Evolutionary conservation across 2,888 invertebrate species (phyloP), one percentile per base, ranked within the genome.

Genomic region (Epiblema foenella): DNA sequence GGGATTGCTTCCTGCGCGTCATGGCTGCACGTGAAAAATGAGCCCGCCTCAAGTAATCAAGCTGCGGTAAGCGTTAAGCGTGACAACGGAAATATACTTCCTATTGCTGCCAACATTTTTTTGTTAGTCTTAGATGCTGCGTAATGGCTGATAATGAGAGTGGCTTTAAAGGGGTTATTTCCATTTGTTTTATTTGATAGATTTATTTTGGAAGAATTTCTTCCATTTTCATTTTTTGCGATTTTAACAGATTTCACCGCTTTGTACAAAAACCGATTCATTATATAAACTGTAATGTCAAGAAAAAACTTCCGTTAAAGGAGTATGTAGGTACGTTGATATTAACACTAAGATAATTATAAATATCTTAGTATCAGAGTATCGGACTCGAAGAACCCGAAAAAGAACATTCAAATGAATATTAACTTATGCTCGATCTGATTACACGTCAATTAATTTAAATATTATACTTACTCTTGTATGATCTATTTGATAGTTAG

Each of bases 1-100:
- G 90, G 58, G 96, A 96, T 82, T 95, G 95, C 90, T 95, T 96
- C 85, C 96, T 94, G 85, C 83, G 84, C 83, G 79, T 83, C 81
- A 85, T 78, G 77, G 83, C 86, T 89, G 83, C 83, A 83, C 80
- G 85, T 87, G 81, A 87, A 84, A 84, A 83, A 80, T 81, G 79
- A 78, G 78, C 77, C 75, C 68, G 51, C 56, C 57, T 42, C 42
- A 66, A 57, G 46, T 17, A 46, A 18, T 18, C 56, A 46, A 66
- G 46, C 65, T 54, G 64, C 52, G 64, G 17, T 54, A 64, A 54
- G 64, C 37, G 64, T 5, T 20, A 54, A 62, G 62, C 62, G 11
- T 33, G 62, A 62, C 33, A 62, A 49, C 10, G 29, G 17, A 60
- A 59, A 59, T 20, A 24, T 20, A 46, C 42, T 20, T 33, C 10